These are phyloP conservation scores for Festucalex cinctus DNA, from an alignment of 2,113 vertebrate genomes.

Conservation along the genomic window DNA sequence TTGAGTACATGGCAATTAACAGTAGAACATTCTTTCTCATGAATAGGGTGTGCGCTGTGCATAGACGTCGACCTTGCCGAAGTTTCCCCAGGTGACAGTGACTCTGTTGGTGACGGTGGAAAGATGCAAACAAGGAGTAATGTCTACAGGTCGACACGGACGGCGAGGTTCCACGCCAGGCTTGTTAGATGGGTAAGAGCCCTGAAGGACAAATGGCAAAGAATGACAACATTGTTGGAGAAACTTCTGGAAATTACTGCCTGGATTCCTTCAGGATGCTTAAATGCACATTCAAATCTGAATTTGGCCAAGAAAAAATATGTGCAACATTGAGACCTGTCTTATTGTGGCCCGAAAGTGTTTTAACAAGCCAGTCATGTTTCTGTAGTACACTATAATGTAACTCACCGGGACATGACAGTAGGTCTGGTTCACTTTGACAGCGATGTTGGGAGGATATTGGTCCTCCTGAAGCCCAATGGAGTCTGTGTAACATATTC, in stretches of 20 bases:
- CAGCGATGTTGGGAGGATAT: slow-evolving; percentile 95
- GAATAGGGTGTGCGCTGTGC: not conserved
- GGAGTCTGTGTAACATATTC: slow-evolving; percentile 96
- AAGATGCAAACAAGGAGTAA: slow-evolving; percentile 95
- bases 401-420: slow-evolving; percentile 92
- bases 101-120: slow-evolving; percentile 90
- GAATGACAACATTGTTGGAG: not conserved
- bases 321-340: not conserved
- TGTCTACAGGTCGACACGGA: slow-evolving; percentile 94
- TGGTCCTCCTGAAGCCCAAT: slow-evolving; percentile 94
- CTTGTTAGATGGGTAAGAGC: slow-evolving; percentile 97
- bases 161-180: slow-evolving; percentile 95
- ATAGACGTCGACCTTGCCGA: slow-evolving; percentile 83
- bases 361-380: not conserved
- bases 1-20: not conserved
- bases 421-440: slow-evolving; percentile 97
- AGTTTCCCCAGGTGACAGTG: slow-evolving; percentile 96
- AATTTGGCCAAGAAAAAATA: not conserved
- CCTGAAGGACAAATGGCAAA: slow-evolving; percentile 66
- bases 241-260: slow-evolving; percentile 1
- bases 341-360: not conserved
- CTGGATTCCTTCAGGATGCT: not conserved
- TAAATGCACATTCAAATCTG: not conserved
- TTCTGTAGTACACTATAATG: not conserved
- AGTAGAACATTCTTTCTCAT: not conserved